Base-by-base conservation (phyloP, 2,797 vertebrate genomes). In the Hypotaenidia philippensis region DNA sequence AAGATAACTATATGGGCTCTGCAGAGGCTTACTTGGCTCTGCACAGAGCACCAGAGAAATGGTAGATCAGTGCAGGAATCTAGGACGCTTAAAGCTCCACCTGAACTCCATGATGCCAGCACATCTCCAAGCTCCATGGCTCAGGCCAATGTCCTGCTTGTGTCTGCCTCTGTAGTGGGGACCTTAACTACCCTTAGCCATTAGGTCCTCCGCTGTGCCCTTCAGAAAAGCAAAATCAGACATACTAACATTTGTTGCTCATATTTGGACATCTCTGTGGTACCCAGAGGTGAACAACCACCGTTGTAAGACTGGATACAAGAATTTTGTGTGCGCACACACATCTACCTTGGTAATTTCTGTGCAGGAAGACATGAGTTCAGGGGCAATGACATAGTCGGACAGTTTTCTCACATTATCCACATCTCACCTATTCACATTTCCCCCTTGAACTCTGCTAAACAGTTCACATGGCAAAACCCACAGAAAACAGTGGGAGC, bases 261-360 rank as follows among this genome's bases (percentile, higher is more conserved):
- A 4, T 32, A 11, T 47, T 69, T 23, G 47, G 47, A 18, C 21
- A 14, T 40, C 34, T 82, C 31, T 1, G 0, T 0, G 0, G 76
- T 36, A 31, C 7, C 7, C 4, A 57, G 53, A 52, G 9, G 60
- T 57, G n/a, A 75, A 83, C 31, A 13, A 69, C 38, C 26, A 60
- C 23, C 78, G 56, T 47, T 66, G 22, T 19, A 68, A 53, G 16
- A 57, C 8, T 1, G 5, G n/a, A 53, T 41, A 55, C 10, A 27
- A 21, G 11, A 71, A 72, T 41, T 83, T 40, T 60, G 6, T 45
- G 9, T 36, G 22, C 19, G n/a, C 3, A 1, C 0, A 0, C 10
- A 59, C 9, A 47, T 34, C 18, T 56, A 5, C 27, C 47, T 79
- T 8, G 8, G 36, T 22, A 69, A 38, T 31, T 86, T 88, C 59